Base-by-base conservation (phyloP, 2,888 invertebrate species). In the Temnothorax unifasciatus region DNA sequence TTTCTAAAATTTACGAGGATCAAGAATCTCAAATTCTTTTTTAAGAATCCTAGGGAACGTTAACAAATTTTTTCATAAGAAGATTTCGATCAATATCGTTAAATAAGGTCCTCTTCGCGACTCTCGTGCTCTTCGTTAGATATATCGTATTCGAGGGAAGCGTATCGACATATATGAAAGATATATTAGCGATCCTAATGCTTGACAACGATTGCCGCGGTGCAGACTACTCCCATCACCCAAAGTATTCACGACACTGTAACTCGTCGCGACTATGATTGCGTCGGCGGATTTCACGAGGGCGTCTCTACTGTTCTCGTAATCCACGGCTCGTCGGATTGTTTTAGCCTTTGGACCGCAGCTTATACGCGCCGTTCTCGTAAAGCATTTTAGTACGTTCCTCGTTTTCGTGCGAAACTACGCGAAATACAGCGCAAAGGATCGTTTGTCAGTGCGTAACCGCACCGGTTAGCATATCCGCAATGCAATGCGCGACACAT, bases 371-470 rank as follows among this genome's bases (percentile, higher is more conserved):
- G 63, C 52, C 47, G 85, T 75, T 87, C 90, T 68, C 66, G 86
- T 90, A 90, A 90, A 91, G 88, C 85, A 89, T 87, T 90, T 89
- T 88, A 87, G 34, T 84, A 57, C 85, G 82, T 82, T 81, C 25
- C 88, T 85, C 85, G 75, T 86, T 89, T 85, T 69, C 85, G 29
- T 50, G 29, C 38, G 81, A 52, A 57, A 74, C 79, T 85, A 71
- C 74, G 76, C 21, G 29, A 15, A 34, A 85, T 79, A 87, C 84
- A 77, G 81, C 74, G 86, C 47, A 64, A 90, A 88, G 83, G 86
- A 85, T 86, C 85, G 85, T 90, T 85, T 87, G 69, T 69, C 73
- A 38, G 76, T 41, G 83, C 82, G 84, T 89, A 87, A 89, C 87
- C 81, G 83, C 74, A 59, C 77, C 69, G 76, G 69, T 85, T 73